Evolutionary conservation across 2,888 invertebrate genomes (phyloP), one percentile per base, ranked within the genome.

Genomic region (Cinara cedri): DNA sequence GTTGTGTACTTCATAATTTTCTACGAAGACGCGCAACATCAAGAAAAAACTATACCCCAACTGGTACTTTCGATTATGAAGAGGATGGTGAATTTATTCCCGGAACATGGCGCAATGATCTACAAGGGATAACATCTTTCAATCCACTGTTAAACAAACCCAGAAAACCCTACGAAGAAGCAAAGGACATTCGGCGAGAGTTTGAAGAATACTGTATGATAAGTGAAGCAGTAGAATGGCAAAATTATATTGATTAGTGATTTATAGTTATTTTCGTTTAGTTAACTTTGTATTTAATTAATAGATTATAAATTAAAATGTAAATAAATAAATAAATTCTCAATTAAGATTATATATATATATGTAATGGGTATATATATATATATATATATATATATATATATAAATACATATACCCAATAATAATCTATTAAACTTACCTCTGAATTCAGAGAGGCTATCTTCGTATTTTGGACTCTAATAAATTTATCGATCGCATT

Each of bases 31-130:
- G n/a, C n/a, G n/a, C n/a, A n/a, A n/a, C n/a, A n/a, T n/a, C n/a
- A n/a, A n/a, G n/a, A n/a, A n/a, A n/a, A n/a, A n/a, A n/a, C n/a
- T n/a, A n/a, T n/a, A n/a, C n/a, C n/a, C n/a, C n/a, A n/a, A n/a
- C n/a, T n/a, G n/a, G n/a, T n/a, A n/a, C n/a, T n/a, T n/a, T n/a
- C n/a, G n/a, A n/a, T n/a, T n/a, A n/a, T n/a, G n/a, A n/a, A n/a
- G n/a, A n/a, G n/a, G n/a, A n/a, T n/a, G n/a, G n/a, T n/a, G n/a
- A n/a, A n/a, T n/a, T n/a, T n/a, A n/a, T n/a, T n/a, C n/a, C n/a
- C n/a, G n/a, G n/a, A n/a, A n/a, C n/a, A n/a, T n/a, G n/a, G n/a
- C 75, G 83, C 68, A 57, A 78, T 19, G 68, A 81, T 42, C 26
- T 72, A 51, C 55, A 78, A 76, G 70, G 54, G 44, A 81, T 66